Conservation (phyloP, 2,797 vertebrate species). For the Amblyopsis hoosieri region DNA sequence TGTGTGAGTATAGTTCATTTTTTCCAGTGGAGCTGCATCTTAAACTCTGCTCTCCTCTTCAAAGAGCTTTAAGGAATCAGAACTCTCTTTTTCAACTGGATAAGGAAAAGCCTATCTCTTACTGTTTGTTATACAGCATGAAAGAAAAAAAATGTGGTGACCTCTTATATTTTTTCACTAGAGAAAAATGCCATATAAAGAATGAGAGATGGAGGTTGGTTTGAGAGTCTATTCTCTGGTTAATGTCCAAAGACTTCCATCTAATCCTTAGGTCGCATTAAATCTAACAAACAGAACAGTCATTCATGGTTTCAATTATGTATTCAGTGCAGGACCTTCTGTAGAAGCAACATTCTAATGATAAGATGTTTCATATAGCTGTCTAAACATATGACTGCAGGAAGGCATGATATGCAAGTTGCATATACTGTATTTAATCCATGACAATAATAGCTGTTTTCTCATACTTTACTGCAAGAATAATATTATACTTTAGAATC, state of each 20-base stretch:
- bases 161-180: conserved; percentile 71
- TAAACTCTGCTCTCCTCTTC: conserved; percentile 58
- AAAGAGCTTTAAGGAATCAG: conserved; percentile 79
- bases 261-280: conserved; percentile 78
- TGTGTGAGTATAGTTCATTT: conserved; percentile 27
- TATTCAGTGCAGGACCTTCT: conserved; percentile 55
- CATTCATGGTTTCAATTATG: conserved; percentile 81
- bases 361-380: conserved; percentile 26
- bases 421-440: conserved; percentile 12
- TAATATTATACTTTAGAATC: background rate
- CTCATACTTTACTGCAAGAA: background rate
- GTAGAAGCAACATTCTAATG: conserved; percentile 32
- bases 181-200: conserved; percentile 56
- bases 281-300: conserved; percentile 72
- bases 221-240: conserved; percentile 72
- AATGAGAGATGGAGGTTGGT: conserved; percentile 66
- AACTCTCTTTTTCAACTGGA: conserved; percentile 77
- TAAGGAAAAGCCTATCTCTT: conserved; percentile 73
- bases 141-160: conserved; percentile 73
- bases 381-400: conserved; percentile 29
- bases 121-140: conserved; percentile 65
- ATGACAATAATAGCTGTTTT: conserved; percentile 24
- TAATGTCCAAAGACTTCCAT: conserved; percentile 75
- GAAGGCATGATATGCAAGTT: conserved; percentile 16
- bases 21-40: conserved; percentile 74